A percentile compares a stretch with the other conserved stretches of the same genome.
Conservation (phyloP, 2,113 vertebrate species). For the Porphyrio hochstetteri region DNA sequence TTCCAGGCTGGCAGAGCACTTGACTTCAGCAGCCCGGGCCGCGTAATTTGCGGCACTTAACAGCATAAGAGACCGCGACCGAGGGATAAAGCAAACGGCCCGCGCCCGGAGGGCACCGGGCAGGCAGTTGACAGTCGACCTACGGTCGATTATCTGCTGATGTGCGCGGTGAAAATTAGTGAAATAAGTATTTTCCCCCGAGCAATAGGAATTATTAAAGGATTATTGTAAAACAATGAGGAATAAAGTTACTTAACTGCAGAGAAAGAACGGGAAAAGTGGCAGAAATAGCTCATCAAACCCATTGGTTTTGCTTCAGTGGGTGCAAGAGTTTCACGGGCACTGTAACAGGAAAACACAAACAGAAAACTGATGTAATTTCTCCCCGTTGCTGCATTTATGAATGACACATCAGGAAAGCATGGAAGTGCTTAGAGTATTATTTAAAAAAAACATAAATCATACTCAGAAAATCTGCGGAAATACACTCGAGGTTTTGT, state of each 20-base stretch:
- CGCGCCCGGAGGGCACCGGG: no score
- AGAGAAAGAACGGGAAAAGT: not conserved
- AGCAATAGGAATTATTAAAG: not conserved
- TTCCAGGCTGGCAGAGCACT: not conserved
- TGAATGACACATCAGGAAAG: not conserved
- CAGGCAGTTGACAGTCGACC: not conserved
- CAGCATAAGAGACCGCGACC: accelerated
- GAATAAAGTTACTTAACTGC: not conserved
- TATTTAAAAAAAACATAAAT: not conserved
- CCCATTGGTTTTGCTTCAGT: not conserved
- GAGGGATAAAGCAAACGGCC: not conserved
- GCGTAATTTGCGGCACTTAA: not conserved
- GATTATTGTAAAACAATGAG: not conserved
- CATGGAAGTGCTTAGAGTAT: not conserved
- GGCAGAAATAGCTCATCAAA: not conserved
- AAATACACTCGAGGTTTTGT: not conserved
- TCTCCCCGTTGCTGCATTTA: not conserved
- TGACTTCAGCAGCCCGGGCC: not conserved
- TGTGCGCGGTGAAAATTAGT: accelerated
- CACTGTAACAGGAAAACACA: not conserved
- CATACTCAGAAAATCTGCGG: not conserved
- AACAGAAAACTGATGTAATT: not conserved
- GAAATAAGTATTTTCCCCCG: not conserved
- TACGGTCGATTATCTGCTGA: accelerated
- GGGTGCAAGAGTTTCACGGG: not conserved